Evolutionary conservation across 1,140 invertebrate genomes (phyloP).

Genomic region (Lucilia cuprina): DNA sequence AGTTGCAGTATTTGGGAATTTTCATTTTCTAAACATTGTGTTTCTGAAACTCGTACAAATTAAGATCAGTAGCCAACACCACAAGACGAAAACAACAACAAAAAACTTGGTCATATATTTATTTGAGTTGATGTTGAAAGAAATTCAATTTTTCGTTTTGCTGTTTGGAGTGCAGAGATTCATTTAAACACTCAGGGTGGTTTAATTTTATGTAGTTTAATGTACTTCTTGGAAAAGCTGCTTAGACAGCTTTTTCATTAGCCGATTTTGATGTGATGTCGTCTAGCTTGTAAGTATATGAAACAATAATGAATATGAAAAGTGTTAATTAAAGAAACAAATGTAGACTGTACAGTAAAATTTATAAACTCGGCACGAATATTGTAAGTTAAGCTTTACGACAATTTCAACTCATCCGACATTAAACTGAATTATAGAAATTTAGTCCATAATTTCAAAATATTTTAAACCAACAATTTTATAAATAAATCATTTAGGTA

Average conservation of each 20-base stretch:
- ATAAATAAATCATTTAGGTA: background rate
- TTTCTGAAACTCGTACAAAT: background rate
- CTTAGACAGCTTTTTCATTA: background rate
- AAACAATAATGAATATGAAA: background rate
- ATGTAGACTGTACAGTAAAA: background rate
- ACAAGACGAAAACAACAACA: background rate
- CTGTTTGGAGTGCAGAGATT: background rate
- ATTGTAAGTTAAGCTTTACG: too few species aligned
- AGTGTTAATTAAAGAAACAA: background rate
- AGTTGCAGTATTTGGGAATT: background rate
- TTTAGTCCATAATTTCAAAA: too few species aligned
- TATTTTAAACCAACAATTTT: too few species aligned
- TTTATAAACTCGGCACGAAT: too few species aligned
- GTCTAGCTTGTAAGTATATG: background rate
- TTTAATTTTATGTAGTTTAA: background rate
- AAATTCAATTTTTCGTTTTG: conserved; percentile 4
- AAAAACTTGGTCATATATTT: background rate
- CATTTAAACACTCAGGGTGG: background rate
- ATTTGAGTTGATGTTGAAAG: conserved; percentile 17
- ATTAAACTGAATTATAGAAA: too few species aligned
- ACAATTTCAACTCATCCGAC: too few species aligned
- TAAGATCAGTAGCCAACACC: background rate
- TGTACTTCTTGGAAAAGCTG: background rate
- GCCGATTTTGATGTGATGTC: background rate
- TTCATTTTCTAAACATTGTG: background rate